Evolutionary conservation across 2,797 vertebrate species (phyloP).

Genomic region (Limosa lapponica): DNA sequence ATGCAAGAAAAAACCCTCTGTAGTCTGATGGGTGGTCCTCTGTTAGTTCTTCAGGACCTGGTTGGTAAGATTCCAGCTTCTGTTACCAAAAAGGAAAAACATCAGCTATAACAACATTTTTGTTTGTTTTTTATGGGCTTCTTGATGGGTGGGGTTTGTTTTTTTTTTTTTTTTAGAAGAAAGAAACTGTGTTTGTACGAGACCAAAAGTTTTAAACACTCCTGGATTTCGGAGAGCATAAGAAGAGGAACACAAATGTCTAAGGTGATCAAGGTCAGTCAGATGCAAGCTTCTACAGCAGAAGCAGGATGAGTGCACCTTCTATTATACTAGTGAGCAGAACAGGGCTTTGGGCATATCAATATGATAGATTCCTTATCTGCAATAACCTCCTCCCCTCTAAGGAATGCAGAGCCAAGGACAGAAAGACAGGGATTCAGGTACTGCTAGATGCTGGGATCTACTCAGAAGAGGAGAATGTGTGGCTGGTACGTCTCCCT

Average conservation of each 20-base stretch:
- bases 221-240: background rate
- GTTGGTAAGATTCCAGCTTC: background rate
- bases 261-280: background rate
- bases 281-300: background rate
- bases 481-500: background rate
- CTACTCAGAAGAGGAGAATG: background rate
- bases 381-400: background rate
- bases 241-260: background rate
- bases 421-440: background rate
- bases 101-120: background rate
- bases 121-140: background rate
- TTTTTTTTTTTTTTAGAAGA: background rate
- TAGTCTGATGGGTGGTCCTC: background rate
- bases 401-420: background rate
- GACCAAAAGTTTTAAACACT: background rate
- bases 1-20: background rate
- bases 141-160: background rate
- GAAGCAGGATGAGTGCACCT: background rate
- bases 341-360: background rate
- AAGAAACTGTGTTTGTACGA: background rate
- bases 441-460: background rate
- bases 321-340: background rate
- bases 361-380: background rate
- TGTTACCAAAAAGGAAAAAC: conserved; percentile 23
- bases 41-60: background rate